Evolutionary conservation across 2,113 vertebrate genomes (phyloP).

Genomic region (Mirza zaza): DNA sequence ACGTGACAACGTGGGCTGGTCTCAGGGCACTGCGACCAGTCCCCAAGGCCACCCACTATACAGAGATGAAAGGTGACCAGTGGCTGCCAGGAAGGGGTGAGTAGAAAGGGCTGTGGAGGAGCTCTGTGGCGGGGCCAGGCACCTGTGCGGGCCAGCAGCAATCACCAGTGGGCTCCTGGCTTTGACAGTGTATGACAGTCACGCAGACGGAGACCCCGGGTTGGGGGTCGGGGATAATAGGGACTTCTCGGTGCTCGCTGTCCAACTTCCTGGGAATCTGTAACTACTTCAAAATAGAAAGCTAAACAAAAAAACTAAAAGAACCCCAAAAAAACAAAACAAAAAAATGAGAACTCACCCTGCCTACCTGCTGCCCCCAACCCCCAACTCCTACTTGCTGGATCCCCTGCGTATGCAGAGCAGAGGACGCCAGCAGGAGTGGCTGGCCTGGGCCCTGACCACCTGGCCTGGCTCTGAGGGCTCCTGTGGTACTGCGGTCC

Average conservation of each 20-base stretch:
- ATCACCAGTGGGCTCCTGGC: neutral
- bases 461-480: too few relatives aligned
- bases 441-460: neutral
- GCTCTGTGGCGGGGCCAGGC: neutral
- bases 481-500: neutral
- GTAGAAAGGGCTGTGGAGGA: neutral
- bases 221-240: neutral
- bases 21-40: neutral
- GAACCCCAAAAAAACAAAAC: neutral
- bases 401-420: neutral
- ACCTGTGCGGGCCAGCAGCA: neutral
- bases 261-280: neutral
- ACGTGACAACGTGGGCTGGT: neutral
- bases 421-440: neutral
- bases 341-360: neutral
- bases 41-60: neutral
- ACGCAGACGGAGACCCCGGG: neutral
- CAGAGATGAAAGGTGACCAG: neutral
- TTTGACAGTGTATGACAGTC: neutral
- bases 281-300: neutral
- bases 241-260: neutral
- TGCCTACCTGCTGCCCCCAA: neutral
- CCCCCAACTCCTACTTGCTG: neutral
- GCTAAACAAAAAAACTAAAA: neutral
- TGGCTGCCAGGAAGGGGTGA: neutral